Evolutionary conservation across 2,888 invertebrate genomes (phyloP), one percentile per base, ranked within the genome.

Genomic region (Geophilus truncorum): DNA sequence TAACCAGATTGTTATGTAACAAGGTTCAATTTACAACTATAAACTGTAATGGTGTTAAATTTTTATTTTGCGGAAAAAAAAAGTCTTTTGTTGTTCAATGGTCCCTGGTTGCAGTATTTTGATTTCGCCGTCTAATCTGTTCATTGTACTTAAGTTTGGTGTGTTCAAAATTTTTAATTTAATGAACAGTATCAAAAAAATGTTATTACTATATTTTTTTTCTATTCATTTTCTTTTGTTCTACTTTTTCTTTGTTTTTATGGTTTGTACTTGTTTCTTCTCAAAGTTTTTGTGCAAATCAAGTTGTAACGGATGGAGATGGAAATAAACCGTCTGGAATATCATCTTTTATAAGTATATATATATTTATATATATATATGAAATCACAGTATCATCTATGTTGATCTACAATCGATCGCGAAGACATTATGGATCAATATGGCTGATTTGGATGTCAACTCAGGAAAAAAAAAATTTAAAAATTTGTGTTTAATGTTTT

Each of bases 401-500:
- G 15, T 70, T 70, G 70, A 70, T 70, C 70, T 25, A 23, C 70
- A 70, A 70, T 51, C 18, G 51, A 70, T 12, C 7, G 70, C 2
- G 25, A 28, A 70, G 70, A 70, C 23, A 18, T 51, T 70, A 70
- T 28, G 70, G 70, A 70, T 70, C 70, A 28, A 70, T 70, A 70
- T 70, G 28, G 70, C 28, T 70, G 70, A 70, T 70, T 28, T 70
- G 70, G 28, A 28, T 70, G 15, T 70, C 70, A 70, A 70, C 70
- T 70, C 70, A 70, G 70, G 70, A 70, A 70, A 70, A 23, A 10
- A 70, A 70, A 25, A 70, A 70, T 25, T 70, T 70, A 70, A 25
- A 70, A 70, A 70, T 70, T 70, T 70, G 70, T 70, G 70, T 70
- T 70, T 70, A 70, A 28, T 70, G 70, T 70, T 70, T 70, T 70